Conservation (phyloP, 2,888 invertebrate genomes). For the Fragum fragum region DNA sequence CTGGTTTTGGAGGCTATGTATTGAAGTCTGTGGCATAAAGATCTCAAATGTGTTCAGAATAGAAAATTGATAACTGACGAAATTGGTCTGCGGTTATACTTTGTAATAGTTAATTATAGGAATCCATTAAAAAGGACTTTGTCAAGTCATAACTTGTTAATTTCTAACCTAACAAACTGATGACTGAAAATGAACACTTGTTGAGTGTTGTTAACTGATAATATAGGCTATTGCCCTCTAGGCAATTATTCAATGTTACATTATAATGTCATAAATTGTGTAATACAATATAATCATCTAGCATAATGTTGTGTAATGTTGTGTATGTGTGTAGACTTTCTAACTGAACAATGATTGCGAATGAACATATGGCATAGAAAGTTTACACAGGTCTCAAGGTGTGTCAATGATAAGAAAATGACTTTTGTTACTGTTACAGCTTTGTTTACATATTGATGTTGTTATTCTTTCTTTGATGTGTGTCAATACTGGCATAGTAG, state of each 20-base stretch:
- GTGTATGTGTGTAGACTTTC: not conserved
- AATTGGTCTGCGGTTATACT: no score
- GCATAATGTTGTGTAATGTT: constrained; percentile 15
- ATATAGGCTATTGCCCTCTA: not conserved
- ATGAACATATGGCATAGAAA: constrained; percentile 2
- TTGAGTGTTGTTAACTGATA: not conserved
- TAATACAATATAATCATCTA: not conserved
- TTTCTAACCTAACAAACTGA: not conserved
- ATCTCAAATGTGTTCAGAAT: no score
- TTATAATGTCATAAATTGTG: constrained; percentile 7
- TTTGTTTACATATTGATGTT: no score
- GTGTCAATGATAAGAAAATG: not conserved
- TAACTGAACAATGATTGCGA: not conserved
- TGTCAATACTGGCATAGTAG: no score
- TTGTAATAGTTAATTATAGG: no score
- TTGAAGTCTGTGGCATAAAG: no score
- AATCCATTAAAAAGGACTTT: not conserved
- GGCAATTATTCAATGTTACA: constrained; percentile 12
- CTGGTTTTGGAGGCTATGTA: no score
- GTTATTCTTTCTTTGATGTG: no score
- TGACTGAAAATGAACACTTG: not conserved
- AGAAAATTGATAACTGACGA: no score
- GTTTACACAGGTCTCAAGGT: not conserved
- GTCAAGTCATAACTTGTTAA: not conserved
- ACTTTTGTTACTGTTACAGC: not conserved